phyloP scores from a whole-genome alignment of 2,797 vertebrate genomes.

The Cephalopachus bancanus region DNA sequence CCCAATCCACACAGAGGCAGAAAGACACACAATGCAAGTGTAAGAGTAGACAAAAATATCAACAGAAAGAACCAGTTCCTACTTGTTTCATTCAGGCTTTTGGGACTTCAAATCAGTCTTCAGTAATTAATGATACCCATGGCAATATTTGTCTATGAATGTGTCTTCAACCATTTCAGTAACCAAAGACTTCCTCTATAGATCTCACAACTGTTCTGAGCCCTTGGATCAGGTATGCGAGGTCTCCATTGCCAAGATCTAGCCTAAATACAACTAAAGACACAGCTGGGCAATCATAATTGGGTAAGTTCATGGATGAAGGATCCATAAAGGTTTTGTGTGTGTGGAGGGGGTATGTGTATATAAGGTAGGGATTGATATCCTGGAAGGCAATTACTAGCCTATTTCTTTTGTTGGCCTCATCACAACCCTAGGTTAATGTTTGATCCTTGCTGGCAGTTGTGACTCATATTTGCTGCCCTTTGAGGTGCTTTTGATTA shows the following conservation, averaged over 20 bases:
- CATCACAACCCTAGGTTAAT: conserved; percentile 77
- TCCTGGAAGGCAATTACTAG: conserved; percentile 74
- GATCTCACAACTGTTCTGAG: conserved; percentile 33
- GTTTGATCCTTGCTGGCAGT: conserved; percentile 75
- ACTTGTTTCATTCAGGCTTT: conserved; percentile 21
- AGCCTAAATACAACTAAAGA: conserved; percentile 64
- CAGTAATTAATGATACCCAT: conserved; percentile 33
- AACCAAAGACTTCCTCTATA: conserved; percentile 50
- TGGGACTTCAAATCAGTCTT: conserved; percentile 22
- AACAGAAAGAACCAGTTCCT: conserved; percentile 29
- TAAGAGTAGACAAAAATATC: conserved; percentile 20
- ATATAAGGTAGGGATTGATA: conserved; percentile 73
- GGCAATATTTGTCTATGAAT: conserved; percentile 45
- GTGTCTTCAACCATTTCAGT: conserved; percentile 32
- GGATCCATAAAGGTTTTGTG: conserved; percentile 74
- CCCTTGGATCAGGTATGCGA: conserved; percentile 58
- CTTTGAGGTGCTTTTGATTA: conserved; percentile 73
- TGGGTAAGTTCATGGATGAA: conserved; percentile 76
- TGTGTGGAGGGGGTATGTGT: conserved; percentile 67
- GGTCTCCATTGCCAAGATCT: conserved; percentile 37
- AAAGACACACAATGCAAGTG: conserved; percentile 19
- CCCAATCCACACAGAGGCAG: neutral
- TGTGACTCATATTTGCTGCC: conserved; percentile 74
- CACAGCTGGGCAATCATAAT: conserved; percentile 69
- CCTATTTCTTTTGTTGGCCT: conserved; percentile 77